Evolutionary conservation across 2,888 invertebrate genomes (phyloP).

Genomic region (Falcaria lacertinaria): DNA sequence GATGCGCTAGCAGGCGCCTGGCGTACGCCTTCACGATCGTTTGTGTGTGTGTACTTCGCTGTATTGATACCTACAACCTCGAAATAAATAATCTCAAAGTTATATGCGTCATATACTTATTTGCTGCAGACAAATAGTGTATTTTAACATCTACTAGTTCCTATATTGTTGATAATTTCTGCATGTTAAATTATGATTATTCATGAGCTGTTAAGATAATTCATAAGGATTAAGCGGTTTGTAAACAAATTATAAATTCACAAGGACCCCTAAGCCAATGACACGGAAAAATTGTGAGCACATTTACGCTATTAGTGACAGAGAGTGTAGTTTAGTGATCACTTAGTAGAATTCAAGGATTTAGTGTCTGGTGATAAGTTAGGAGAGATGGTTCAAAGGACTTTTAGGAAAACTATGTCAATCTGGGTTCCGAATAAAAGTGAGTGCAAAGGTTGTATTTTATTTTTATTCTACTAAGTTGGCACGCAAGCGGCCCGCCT

Average conservation of each 20-base stretch:
- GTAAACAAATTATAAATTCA: neutral
- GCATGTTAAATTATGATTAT: too few relatives aligned
- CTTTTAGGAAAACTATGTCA: slow-evolving; percentile 24
- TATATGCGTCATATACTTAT: too few relatives aligned
- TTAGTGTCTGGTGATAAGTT: slow-evolving; percentile 2
- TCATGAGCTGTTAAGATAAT: neutral
- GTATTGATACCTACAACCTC: too few relatives aligned
- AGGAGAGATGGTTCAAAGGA: slow-evolving; percentile 30
- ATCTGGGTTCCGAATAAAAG: slow-evolving; percentile 56
- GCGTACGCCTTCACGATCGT: too few relatives aligned
- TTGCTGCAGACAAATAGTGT: too few relatives aligned
- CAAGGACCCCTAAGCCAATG: slow-evolving; percentile 20
- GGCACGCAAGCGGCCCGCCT: too few relatives aligned
- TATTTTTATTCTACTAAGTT: too few relatives aligned
- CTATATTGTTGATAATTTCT: too few relatives aligned
- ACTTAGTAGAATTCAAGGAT: slow-evolving; percentile 1
- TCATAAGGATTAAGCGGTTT: neutral
- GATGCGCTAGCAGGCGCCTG: too few relatives aligned
- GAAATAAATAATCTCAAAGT: too few relatives aligned
- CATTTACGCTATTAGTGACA: slow-evolving; percentile 22
- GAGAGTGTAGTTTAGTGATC: slow-evolving; percentile 10
- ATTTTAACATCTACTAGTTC: neutral
- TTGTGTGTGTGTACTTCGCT: too few relatives aligned
- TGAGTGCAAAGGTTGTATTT: slow-evolving; percentile 29
- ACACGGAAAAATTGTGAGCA: slow-evolving; percentile 22